phyloP scores from a whole-genome alignment of 2,797 vertebrate genomes.

The Cynodonichthys magdalenae region DNA sequence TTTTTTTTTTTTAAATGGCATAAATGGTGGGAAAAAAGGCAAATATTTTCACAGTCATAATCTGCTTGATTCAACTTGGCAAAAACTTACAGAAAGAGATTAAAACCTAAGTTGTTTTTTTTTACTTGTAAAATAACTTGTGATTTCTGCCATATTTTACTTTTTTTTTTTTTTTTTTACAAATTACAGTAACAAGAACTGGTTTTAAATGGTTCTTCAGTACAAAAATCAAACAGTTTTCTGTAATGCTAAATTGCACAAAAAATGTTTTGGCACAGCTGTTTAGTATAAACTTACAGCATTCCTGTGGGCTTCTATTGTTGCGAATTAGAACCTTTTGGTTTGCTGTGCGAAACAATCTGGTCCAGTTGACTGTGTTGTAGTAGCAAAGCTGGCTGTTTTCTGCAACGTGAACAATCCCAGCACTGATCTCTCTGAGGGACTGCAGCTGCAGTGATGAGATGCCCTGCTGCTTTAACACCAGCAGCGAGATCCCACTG shows the following conservation, averaged over 20 bases:
- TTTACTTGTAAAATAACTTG: no score
- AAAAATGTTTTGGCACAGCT: neutral
- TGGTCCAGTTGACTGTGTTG: constrained; percentile 95
- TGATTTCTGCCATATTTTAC: no score
- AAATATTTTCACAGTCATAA: no score
- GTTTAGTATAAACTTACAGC: constrained; percentile 86
- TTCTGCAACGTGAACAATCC: constrained; percentile 95
- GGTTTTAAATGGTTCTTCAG: no score
- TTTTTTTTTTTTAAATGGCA: no score
- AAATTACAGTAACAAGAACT: no score
- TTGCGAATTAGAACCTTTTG: constrained; percentile 92
- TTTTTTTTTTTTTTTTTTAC: no score
- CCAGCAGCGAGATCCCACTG: constrained; percentile 96
- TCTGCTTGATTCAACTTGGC: no score
- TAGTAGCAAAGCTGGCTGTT: constrained; percentile 96
- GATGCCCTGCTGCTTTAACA: constrained; percentile 95
- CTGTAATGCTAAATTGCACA: neutral
- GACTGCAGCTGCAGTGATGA: constrained; percentile 95
- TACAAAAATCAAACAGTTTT: no score
- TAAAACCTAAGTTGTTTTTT: no score
- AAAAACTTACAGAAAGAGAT: no score
- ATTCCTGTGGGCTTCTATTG: constrained; percentile 90
- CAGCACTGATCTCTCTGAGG: constrained; percentile 94
- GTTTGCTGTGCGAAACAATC: constrained; percentile 87
- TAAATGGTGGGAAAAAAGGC: no score